Base-by-base conservation (phyloP, 2,888 invertebrate genomes). In the Stenchaetothrips biformis region DNA sequence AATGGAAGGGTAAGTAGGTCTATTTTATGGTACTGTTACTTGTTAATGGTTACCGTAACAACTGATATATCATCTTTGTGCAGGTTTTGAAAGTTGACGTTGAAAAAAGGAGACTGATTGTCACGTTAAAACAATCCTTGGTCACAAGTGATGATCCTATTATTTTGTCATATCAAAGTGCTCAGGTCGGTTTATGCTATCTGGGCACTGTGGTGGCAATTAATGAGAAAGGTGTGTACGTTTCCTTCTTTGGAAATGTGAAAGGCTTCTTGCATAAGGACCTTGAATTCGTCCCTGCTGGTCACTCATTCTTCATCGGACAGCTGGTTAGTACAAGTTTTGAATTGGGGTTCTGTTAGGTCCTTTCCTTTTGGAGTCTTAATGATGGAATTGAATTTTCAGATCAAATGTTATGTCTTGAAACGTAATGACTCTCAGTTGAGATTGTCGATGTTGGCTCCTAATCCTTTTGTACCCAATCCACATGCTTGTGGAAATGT, bases 181-280 rank as follows among this genome's bases (percentile, higher is more conserved):
- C 67, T 21, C 9, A 7, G 8, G 11, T 25, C 8, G 67, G 67
- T 25, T 11, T 21, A 8, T 74, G 21, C 25, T 25, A 74, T 25
- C 21, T 8, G 25, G 67, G 67, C 25, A 74, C 67, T 21, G 67
- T 74, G 1, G 67, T 74, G 11, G n/a, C 25, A 21, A 74, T 74
- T 11, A 0, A 7, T 9, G n/a, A 21, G 4, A 21, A 74, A 11
- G 21, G 67, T 7, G 67, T 25, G 8, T 25, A 25, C 25, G 67
- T 74, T 21, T 74, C 67, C 7, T 74, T 74, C 67, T 74, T 74
- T 74, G 67, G 67, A 11, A 25, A 74, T 74, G 67, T 25, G 25
- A n/a, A 21, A 74, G 67, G 67, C 0, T 74, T n/a, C 25, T 11
- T 74, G 11, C 11, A 7, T 0, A 21, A 11, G 21, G 25, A 25